These are phyloP conservation scores for Edolisoma coerulescens DNA, from an alignment of 2,113 vertebrate genomes.

Conservation along the genomic window DNA sequence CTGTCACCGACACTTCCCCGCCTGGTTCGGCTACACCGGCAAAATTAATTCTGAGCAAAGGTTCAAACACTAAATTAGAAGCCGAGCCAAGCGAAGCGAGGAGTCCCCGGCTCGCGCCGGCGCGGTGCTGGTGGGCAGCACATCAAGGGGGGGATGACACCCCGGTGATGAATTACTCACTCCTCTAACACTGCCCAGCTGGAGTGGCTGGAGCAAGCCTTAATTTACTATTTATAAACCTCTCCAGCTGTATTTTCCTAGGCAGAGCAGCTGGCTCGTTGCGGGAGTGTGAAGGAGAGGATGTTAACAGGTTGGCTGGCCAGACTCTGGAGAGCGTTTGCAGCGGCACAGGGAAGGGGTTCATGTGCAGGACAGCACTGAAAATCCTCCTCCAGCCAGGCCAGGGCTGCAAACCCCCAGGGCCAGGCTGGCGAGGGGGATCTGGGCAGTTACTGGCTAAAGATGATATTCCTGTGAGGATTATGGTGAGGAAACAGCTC, in stretches of 20 bases:
- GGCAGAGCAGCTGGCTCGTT: conserved; percentile 60
- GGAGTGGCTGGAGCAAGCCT: conserved; percentile 53
- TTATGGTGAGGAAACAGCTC: not conserved
- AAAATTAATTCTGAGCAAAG: not conserved
- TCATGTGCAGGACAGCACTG: conserved; percentile 11
- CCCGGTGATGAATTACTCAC: conserved; percentile 37
- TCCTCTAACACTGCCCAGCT: conserved; percentile 38
- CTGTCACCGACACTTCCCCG: not conserved
- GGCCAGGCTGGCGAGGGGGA: not conserved
- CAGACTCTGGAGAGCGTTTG: not conserved
- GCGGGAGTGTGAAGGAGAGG: conserved; percentile 64
- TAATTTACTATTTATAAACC: conserved; percentile 70
- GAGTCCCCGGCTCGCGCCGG: not conserved
- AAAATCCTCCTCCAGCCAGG: not conserved
- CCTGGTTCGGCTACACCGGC: not conserved
- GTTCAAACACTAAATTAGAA: not conserved
- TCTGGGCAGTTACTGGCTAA: not conserved
- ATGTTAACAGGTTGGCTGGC: conserved; percentile 69
- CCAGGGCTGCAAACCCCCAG: rapidly evolving
- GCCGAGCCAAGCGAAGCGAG: rapidly evolving
- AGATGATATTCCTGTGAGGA: not conserved
- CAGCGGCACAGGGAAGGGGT: not conserved
- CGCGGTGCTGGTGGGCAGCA: conserved; percentile 6
- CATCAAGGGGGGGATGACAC: conserved; percentile 17
- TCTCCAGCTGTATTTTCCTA: conserved; percentile 66